Conservation (phyloP, 1,140 invertebrate species). For the Eufriesea mexicana region DNA sequence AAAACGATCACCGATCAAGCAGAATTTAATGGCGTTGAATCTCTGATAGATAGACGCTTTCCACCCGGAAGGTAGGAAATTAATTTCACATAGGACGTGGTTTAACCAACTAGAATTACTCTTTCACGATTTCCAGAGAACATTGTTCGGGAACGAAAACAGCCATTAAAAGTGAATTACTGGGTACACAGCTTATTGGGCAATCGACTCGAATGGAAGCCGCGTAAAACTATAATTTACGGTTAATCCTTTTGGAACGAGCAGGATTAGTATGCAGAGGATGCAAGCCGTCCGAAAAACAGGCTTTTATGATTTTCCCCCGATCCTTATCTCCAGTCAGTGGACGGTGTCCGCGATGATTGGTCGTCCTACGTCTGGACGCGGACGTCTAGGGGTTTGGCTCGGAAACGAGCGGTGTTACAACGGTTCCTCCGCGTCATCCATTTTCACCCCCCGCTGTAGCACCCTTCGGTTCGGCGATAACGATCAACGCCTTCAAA, state of each 20-base stretch:
- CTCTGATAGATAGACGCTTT: neutral
- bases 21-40: neutral
- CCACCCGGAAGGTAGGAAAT: neutral
- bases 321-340: conserved; percentile 48
- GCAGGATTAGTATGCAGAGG: conserved; percentile 5
- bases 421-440: conserved; percentile 10
- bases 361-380: conserved; percentile 22
- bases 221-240: conserved; percentile 21
- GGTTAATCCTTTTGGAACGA: neutral
- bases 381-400: conserved; percentile 1
- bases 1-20: neutral
- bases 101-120: neutral
- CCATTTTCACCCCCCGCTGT: conserved; percentile 45
- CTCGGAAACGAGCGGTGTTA: conserved; percentile 17
- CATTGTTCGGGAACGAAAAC: neutral
- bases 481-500: conserved; percentile 62
- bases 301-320: conserved; percentile 27
- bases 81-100: neutral
- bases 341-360: conserved; percentile 48
- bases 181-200: neutral
- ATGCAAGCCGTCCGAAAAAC: conserved; percentile 9
- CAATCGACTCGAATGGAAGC: neutral
- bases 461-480: conserved; percentile 52
- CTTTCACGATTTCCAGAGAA: neutral
- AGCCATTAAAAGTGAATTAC: neutral